phyloP scores from a whole-genome alignment of 2,888 invertebrate genomes.

The Tuta absoluta region DNA sequence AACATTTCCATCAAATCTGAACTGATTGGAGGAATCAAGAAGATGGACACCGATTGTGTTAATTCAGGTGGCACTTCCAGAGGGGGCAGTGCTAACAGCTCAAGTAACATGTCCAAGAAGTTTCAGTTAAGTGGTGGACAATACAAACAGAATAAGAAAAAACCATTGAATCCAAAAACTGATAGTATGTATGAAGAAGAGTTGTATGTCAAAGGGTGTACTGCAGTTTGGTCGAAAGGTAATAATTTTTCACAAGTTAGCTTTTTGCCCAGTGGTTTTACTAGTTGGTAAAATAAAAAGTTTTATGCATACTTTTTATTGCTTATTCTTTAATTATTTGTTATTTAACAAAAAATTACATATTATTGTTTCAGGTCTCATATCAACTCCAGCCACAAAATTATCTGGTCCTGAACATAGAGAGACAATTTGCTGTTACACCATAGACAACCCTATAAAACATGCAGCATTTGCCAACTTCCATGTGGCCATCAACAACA shows the following conservation, averaged over 20 bases:
- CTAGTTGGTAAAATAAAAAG: background rate
- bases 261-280: background rate
- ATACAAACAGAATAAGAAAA: conserved; percentile 38
- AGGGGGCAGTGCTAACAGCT: conserved; percentile 69
- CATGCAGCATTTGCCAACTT: conserved; percentile 89
- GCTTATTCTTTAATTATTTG: background rate
- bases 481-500: conserved; percentile 75
- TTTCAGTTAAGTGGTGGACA: conserved; percentile 58
- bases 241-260: conserved; percentile 18
- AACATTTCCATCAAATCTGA: conserved; percentile 74
- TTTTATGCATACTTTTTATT: background rate
- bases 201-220: conserved; percentile 91
- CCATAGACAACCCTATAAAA: conserved; percentile 90
- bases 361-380: conserved; percentile 58
- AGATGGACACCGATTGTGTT: conserved; percentile 53
- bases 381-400: conserved; percentile 76
- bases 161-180: conserved; percentile 64
- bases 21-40: conserved; percentile 54
- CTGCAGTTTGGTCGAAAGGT: conserved; percentile 91
- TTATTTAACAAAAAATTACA: no score
- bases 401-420: conserved; percentile 75
- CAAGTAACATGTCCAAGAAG: conserved; percentile 73
- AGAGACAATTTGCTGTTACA: conserved; percentile 86
- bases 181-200: conserved; percentile 88
- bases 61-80: conserved; percentile 58